Conservation (phyloP, 2,888 invertebrate species). For the Polydesmus complanatus region DNA sequence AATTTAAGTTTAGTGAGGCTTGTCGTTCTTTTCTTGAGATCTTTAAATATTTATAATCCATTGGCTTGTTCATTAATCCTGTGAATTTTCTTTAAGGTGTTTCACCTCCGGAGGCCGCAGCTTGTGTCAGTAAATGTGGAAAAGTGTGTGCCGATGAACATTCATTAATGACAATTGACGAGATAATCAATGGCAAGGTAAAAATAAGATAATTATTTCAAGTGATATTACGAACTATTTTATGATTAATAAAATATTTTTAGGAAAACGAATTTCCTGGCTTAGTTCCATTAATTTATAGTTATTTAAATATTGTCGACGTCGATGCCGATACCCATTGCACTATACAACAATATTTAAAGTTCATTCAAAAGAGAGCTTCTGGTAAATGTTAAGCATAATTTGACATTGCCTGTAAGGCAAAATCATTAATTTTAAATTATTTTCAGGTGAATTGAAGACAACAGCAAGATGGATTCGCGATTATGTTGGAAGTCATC, state of each 20-base stretch:
- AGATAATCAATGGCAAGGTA: slow-evolving; percentile 87
- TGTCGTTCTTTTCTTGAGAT: too few relatives aligned
- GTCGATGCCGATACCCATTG: slow-evolving; percentile 97
- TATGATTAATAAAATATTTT: slow-evolving; percentile 18
- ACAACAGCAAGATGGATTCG: slow-evolving; percentile 95
- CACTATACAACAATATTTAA: slow-evolving; percentile 89
- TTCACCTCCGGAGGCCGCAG: slow-evolving; percentile 33
- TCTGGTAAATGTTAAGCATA: slow-evolving; percentile 32
- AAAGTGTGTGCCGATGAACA: slow-evolving; percentile 39
- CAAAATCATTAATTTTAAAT: slow-evolving; percentile 23
- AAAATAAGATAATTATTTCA: not conserved
- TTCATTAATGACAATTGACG: slow-evolving; percentile 75
- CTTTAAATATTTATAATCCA: too few relatives aligned
- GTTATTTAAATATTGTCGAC: slow-evolving; percentile 87
- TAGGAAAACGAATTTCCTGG: slow-evolving; percentile 84
- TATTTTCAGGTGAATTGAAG: slow-evolving; percentile 73
- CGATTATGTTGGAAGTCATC: slow-evolving; percentile 71
- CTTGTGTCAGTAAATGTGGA: slow-evolving; percentile 26
- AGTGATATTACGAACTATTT: not conserved
- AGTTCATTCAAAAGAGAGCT: slow-evolving; percentile 55
- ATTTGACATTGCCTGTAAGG: not conserved
- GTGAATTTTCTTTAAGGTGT: slow-evolving; percentile 22
- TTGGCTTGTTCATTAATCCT: not conserved
- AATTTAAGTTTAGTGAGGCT: too few relatives aligned
- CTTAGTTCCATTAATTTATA: slow-evolving; percentile 81